phyloP scores from a whole-genome alignment of 2,113 vertebrate genomes.

The Gadus chalcogrammus region DNA sequence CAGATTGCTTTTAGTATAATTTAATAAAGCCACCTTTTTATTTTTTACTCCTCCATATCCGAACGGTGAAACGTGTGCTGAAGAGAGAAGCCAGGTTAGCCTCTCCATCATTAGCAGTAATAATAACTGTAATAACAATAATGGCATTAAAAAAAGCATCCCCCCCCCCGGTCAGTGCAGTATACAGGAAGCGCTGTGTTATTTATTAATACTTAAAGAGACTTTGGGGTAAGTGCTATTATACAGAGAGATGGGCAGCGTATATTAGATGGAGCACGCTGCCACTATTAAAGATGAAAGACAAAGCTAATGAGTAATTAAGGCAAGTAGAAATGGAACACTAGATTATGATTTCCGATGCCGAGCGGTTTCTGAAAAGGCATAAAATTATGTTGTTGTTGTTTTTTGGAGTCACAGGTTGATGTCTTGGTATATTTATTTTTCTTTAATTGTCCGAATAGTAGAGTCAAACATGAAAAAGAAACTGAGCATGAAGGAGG shows the following conservation, averaged over 20 bases:
- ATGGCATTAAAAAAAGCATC: constrained; percentile 72
- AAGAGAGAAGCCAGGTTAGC: constrained; percentile 70
- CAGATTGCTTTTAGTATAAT: constrained; percentile 82
- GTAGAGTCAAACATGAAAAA: constrained; percentile 3
- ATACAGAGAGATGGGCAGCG: constrained; percentile 24
- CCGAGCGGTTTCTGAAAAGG: neutral
- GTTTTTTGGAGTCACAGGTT: neutral
- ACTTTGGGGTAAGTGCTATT: constrained; percentile 42
- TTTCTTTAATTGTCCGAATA: no score
- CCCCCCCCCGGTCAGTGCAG: constrained; percentile 60
- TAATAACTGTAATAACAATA: constrained; percentile 80
- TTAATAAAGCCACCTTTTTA: constrained; percentile 66
- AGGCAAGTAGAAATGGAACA: neutral
- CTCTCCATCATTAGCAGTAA: constrained; percentile 76
- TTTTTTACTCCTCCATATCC: constrained; percentile 78
- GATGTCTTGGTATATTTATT: no score
- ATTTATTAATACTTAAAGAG: constrained; percentile 46
- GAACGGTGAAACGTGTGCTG: constrained; percentile 74
- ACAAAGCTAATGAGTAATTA: constrained; percentile 10
- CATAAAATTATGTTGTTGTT: neutral
- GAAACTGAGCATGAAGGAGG: no score
- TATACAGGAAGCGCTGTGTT: constrained; percentile 31
- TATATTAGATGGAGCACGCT: constrained; percentile 10
- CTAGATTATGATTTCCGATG: neutral
- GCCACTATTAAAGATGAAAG: constrained; percentile 22